Percentiles rank a stretch among this genome's conserved stretches.
These are phyloP conservation scores for Percopsis omiscomaycus DNA, from an alignment of 2,797 vertebrate species.

Conservation along the genomic window DNA sequence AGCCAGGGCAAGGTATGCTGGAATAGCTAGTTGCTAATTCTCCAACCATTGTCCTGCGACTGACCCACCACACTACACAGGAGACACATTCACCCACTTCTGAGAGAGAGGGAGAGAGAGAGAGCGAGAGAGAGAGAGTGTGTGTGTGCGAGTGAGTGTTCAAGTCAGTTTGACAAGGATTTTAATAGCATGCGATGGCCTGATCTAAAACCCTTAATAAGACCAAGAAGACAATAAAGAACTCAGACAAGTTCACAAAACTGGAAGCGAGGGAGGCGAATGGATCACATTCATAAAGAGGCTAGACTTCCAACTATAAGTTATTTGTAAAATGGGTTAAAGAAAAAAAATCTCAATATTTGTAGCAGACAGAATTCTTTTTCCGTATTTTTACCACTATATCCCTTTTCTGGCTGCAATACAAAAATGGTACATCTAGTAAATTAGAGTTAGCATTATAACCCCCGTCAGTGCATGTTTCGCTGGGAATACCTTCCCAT, in stretches of 20 bases:
- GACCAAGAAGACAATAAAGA: background rate
- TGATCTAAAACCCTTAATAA: background rate
- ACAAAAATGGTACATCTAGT: too few relatives aligned
- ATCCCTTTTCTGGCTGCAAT: too few relatives aligned
- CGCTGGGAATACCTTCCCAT: too few relatives aligned
- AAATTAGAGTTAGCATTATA: too few relatives aligned
- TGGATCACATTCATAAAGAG: slow-evolving; percentile 35
- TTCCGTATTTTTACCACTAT: too few relatives aligned
- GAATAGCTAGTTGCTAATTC: slow-evolving; percentile 32
- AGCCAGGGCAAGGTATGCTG: slow-evolving; percentile 31
- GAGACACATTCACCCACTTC: slow-evolving; percentile 18
- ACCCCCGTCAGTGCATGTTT: too few relatives aligned
- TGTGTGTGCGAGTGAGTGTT: slow-evolving; percentile 2
- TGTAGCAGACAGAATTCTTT: too few relatives aligned
- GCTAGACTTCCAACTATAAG: slow-evolving; percentile 35
- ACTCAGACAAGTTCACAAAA: background rate
- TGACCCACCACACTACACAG: slow-evolving; percentile 12
- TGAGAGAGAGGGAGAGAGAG: slow-evolving; percentile 5
- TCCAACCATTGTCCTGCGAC: slow-evolving; percentile 24
- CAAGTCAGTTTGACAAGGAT: slow-evolving; percentile 22
- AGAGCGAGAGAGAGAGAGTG: background rate
- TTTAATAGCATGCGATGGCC: background rate
- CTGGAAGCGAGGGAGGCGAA: background rate
- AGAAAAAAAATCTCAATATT: too few relatives aligned
- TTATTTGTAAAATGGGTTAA: slow-evolving; percentile 29